Conservation (phyloP, 2,113 vertebrate species). For the Hyperopisus bebe region DNA sequence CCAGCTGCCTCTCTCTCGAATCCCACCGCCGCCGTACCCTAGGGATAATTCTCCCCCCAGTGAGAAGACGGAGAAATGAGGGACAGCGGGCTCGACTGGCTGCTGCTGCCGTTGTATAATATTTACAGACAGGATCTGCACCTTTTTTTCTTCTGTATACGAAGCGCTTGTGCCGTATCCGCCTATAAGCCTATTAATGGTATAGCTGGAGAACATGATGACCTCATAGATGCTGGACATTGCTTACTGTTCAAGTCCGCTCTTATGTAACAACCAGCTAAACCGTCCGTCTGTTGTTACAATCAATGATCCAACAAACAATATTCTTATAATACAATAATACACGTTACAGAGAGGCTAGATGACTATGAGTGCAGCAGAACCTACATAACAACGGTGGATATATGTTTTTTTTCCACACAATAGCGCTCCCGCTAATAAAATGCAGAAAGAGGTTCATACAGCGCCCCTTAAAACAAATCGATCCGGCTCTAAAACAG, state of each 20-base stretch:
- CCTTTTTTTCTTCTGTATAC: neutral
- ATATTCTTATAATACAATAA: neutral
- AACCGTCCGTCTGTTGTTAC: neutral
- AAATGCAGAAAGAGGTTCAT: neutral
- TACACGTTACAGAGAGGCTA: neutral
- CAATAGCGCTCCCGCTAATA: neutral
- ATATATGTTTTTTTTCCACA: neutral
- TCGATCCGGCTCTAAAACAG: neutral
- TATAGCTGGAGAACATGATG: slow-evolving; percentile 22
- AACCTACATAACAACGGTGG: neutral
- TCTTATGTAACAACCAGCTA: slow-evolving; percentile 11
- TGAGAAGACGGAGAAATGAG: neutral
- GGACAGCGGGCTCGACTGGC: neutral
- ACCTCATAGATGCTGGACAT: slow-evolving; percentile 16
- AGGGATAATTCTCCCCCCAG: neutral
- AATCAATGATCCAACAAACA: neutral
- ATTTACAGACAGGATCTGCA: slow-evolving; percentile 15
- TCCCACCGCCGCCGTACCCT: neutral
- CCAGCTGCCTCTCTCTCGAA: neutral
- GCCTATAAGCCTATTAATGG: slow-evolving; percentile 37
- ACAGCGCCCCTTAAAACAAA: neutral
- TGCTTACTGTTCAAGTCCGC: slow-evolving; percentile 8
- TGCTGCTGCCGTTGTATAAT: neutral
- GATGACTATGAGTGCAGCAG: neutral
- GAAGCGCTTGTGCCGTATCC: slow-evolving; percentile 9